phyloP scores from a whole-genome alignment of 2,797 vertebrate species.

The Tolypeutes matacus region DNA sequence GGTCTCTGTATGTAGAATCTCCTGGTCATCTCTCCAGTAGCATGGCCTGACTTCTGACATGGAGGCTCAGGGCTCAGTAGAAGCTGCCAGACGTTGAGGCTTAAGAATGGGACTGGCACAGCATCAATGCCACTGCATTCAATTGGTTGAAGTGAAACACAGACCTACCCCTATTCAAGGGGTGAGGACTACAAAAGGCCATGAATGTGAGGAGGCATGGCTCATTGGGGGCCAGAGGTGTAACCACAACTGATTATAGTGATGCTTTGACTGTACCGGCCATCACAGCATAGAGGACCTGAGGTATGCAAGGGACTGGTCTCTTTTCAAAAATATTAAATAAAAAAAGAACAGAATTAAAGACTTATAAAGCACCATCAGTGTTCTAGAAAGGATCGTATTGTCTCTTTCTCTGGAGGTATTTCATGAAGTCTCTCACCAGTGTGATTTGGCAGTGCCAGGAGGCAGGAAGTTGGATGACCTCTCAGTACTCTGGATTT shows the following conservation, averaged over 20 bases:
- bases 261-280: neutral
- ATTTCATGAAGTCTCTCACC: neutral
- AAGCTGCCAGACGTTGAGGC: neutral
- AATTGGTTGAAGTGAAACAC: neutral
- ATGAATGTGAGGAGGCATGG: neutral
- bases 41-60: neutral
- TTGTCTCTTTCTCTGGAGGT: neutral
- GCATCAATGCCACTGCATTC: neutral
- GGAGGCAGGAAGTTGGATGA: neutral
- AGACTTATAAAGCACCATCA: neutral
- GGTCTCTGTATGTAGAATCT: neutral
- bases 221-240: neutral
- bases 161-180: neutral
- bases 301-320: neutral
- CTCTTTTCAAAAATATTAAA: neutral
- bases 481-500: neutral
- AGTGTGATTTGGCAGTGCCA: neutral
- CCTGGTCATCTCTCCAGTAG: neutral
- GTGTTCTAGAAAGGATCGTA: neutral
- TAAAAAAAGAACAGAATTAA: neutral
- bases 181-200: neutral
- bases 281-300: neutral
- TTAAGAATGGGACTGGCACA: neutral
- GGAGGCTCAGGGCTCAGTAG: neutral
- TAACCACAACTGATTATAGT: neutral